phyloP scores from a whole-genome alignment of 2,797 vertebrate species.

The Gadopsis marmoratus region DNA sequence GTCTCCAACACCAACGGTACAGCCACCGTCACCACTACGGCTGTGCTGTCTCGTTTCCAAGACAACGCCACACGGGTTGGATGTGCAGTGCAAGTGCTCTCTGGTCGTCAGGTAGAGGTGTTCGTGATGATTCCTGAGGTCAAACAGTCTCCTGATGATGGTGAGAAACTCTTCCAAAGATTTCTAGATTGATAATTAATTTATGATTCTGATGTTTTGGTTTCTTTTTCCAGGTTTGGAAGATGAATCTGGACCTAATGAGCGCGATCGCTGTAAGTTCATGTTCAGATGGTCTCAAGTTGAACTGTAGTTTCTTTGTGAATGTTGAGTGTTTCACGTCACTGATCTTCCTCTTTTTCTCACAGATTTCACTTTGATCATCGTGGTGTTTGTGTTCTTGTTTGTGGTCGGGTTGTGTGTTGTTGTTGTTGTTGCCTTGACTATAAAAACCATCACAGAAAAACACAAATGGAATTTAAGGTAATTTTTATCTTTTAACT shows the following conservation, averaged over 20 bases:
- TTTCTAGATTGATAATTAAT: neutral
- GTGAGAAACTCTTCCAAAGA: constrained; percentile 29
- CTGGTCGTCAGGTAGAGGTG: neutral
- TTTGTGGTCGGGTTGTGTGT: too few species aligned
- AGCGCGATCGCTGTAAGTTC: neutral
- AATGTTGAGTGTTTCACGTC: neutral
- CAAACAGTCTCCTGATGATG: neutral
- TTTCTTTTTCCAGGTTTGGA: neutral
- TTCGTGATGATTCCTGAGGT: rapidly evolving
- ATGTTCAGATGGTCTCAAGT: neutral
- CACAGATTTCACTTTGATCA: neutral
- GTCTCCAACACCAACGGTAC: constrained; percentile 40
- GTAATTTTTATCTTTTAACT: neutral
- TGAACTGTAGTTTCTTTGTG: neutral
- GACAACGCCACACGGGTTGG: neutral
- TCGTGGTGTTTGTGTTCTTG: neutral
- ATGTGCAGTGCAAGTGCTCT: constrained; percentile 39
- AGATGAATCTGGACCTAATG: neutral
- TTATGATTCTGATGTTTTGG: rapidly evolving
- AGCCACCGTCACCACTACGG: constrained; percentile 43
- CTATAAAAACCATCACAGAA: too few species aligned
- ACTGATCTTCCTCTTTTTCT: neutral
- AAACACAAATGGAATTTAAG: too few species aligned
- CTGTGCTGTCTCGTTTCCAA: constrained; percentile 22
- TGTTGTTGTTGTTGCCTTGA: too few species aligned